These are phyloP conservation scores for Ectemnius cavifrons DNA, from an alignment of 2,888 invertebrate species.

Conservation along the genomic window DNA sequence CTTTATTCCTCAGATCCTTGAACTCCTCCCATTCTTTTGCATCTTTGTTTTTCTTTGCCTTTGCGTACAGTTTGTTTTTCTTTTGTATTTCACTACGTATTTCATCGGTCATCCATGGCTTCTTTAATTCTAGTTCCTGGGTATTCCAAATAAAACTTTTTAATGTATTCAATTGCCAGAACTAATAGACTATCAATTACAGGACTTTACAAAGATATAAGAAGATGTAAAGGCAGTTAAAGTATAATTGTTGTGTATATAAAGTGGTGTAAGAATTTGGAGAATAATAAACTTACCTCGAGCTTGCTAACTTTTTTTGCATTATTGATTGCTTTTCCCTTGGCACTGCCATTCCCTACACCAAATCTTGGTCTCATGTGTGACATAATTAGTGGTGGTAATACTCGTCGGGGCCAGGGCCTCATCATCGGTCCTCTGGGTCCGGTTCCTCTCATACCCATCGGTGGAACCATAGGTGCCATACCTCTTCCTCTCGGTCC, in stretches of 20 bases:
- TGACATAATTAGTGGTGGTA: slow-evolving; percentile 55
- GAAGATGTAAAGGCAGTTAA: too few relatives aligned
- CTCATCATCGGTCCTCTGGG: slow-evolving; percentile 63
- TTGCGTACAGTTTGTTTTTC: slow-evolving; percentile 75
- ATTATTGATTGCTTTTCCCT: slow-evolving; percentile 65
- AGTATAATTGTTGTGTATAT: too few relatives aligned
- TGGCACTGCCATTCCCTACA: slow-evolving; percentile 63
- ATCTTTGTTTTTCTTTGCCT: slow-evolving; percentile 75
- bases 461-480: slow-evolving; percentile 64
- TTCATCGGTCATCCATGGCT: slow-evolving; percentile 77
- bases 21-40: slow-evolving; percentile 76
- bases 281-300: slow-evolving; percentile 62
- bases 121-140: slow-evolving; percentile 74
- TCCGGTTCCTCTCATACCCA: slow-evolving; percentile 63
- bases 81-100: slow-evolving; percentile 75
- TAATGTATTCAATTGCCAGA: background rate
- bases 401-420: slow-evolving; percentile 63
- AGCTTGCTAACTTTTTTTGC: slow-evolving; percentile 70
- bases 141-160: slow-evolving; percentile 21
- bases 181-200: too few relatives aligned
- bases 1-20: slow-evolving; percentile 75
- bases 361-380: slow-evolving; percentile 71
- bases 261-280: too few relatives aligned
- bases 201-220: too few relatives aligned
- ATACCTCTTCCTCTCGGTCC: slow-evolving; percentile 61